Percentiles rank a stretch among this genome's conserved stretches.
Conservation (phyloP, 1,140 invertebrate genomes). For the Trichonephila clavata region DNA sequence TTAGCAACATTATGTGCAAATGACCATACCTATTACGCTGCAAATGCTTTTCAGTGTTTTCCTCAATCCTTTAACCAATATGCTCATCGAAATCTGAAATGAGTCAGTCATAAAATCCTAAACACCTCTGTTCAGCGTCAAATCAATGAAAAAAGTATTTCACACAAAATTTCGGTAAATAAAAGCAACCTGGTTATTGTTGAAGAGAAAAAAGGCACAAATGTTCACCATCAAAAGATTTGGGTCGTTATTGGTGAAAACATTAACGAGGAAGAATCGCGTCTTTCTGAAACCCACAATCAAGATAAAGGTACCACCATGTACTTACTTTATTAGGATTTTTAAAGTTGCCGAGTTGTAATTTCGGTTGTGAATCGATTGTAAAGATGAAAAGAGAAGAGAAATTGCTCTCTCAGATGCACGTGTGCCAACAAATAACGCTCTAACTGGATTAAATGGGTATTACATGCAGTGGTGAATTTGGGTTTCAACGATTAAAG, state of each 20-base stretch:
- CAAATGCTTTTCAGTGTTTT: not conserved
- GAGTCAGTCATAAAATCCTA: not conserved
- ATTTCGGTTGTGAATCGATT: slow-evolving; percentile 2
- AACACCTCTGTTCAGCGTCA: not conserved
- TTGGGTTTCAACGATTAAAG: not conserved
- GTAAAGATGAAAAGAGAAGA: not conserved
- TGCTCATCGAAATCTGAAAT: slow-evolving; percentile 3
- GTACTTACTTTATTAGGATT: not conserved
- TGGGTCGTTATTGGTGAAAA: slow-evolving; percentile 17
- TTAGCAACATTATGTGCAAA: not conserved
- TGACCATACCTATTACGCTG: not conserved
- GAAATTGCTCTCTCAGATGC: not conserved
- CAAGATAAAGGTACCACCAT: not conserved
- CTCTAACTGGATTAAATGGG: not conserved
- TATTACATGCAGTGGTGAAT: not conserved
- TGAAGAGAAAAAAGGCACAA: not conserved
- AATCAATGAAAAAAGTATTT: not conserved
- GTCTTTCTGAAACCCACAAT: not conserved
- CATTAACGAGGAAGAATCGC: not conserved
- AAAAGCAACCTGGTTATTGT: not conserved
- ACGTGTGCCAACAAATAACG: not conserved
- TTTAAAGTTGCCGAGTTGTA: not conserved
- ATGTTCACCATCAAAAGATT: slow-evolving; percentile 10
- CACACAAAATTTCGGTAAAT: not conserved
- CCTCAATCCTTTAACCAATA: not conserved